Percentiles rank a stretch among this genome's conserved stretches.
Evolutionary conservation across 92 coral and sea anemone genomes (phyloP).

Genomic region (Montipora capitata): DNA sequence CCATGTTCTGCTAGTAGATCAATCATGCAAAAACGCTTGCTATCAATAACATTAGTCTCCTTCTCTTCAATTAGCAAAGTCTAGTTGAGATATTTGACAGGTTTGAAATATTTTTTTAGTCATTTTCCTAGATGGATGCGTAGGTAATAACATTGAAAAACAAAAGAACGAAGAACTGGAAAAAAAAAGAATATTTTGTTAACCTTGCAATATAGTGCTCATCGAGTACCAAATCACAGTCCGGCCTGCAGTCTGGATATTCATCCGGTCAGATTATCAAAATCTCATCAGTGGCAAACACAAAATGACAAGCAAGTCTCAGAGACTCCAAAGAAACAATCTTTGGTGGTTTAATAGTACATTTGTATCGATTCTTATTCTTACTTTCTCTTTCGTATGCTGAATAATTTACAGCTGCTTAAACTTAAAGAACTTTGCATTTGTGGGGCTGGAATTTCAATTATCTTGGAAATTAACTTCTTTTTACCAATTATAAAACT

Average conservation of each 20-base stretch:
- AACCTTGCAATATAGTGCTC: background rate
- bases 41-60: background rate
- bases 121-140: too few species aligned
- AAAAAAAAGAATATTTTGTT: background rate
- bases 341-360: background rate
- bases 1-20: background rate
- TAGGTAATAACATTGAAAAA: background rate
- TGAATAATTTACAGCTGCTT: background rate
- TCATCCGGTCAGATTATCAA: too few species aligned
- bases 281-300: background rate
- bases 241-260: too few species aligned
- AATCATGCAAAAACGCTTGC: too few species aligned
- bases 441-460: background rate
- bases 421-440: background rate
- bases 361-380: background rate
- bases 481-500: too few species aligned
- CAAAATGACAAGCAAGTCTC: background rate
- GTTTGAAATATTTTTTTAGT: background rate
- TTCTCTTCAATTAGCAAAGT: background rate
- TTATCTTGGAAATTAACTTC: too few species aligned
- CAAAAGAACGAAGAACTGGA: too few species aligned
- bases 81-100: background rate
- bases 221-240: background rate
- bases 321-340: background rate
- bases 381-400: background rate